Evolutionary conservation across 2,113 vertebrate genomes (phyloP).

Genomic region (Oreocharis arfaki): DNA sequence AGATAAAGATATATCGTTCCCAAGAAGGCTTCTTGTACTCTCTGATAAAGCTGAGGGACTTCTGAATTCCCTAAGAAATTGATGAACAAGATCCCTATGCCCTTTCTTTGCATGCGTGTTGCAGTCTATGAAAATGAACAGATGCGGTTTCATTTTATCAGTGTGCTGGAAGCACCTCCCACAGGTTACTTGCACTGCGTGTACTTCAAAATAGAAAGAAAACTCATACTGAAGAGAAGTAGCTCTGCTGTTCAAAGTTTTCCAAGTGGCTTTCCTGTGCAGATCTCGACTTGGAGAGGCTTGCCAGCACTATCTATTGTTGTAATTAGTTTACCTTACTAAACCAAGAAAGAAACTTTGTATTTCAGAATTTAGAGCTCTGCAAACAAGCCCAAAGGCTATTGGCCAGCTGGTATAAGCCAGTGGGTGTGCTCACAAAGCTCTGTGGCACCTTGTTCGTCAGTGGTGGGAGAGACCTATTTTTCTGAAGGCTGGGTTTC

Average conservation of each 20-base stretch:
- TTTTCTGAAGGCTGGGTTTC: background rate
- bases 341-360: background rate
- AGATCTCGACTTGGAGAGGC: background rate
- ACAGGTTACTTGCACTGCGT: conserved; percentile 14
- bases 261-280: background rate
- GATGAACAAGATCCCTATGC: background rate
- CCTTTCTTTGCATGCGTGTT: background rate
- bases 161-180: conserved; percentile 27
- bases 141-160: conserved; percentile 35
- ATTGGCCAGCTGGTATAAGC: background rate
- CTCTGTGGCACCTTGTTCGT: background rate
- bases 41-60: background rate
- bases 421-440: background rate
- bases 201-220: background rate
- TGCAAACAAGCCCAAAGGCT: background rate
- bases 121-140: background rate
- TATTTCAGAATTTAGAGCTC: background rate
- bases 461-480: background rate
- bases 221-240: background rate
- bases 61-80: background rate
- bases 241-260: background rate
- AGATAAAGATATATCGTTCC: background rate
- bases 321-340: background rate
- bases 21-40: background rate
- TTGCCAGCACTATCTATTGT: background rate